Conservation (phyloP, 1,140 invertebrate genomes). For the Ceratina australensis region DNA sequence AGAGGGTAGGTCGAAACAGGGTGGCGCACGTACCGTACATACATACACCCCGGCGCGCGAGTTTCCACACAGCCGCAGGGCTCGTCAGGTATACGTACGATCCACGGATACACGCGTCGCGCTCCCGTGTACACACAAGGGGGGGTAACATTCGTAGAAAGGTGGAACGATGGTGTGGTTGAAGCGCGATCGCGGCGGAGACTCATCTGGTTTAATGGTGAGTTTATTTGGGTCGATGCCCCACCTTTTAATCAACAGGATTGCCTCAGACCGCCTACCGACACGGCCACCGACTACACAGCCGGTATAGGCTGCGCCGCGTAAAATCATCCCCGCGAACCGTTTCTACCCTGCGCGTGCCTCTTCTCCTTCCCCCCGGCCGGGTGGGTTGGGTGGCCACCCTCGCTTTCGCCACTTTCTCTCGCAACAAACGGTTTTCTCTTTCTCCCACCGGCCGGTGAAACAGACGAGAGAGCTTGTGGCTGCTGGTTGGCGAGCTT, state of each 20-base stretch:
- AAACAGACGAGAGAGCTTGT: conserved; percentile 56
- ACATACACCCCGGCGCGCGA: conserved; percentile 11
- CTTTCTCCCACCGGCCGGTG: conserved; percentile 14
- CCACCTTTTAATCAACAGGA: conserved; percentile 71
- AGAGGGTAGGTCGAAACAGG: conserved; percentile 49
- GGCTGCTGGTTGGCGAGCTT: conserved; percentile 62
- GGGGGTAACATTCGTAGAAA: conserved; percentile 43
- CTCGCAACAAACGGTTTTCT: conserved; percentile 12
- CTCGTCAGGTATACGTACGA: neutral
- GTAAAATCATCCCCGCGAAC: conserved; percentile 65
- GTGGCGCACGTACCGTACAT: conserved; percentile 25
- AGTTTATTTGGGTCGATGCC: conserved; percentile 71
- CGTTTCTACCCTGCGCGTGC: conserved; percentile 33
- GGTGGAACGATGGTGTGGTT: conserved; percentile 45
- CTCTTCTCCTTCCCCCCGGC: conserved; percentile 2
- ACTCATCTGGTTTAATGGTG: conserved; percentile 70
- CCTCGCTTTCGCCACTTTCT: conserved; percentile 40
- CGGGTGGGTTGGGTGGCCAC: too few species aligned
- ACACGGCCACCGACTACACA: conserved; percentile 60
- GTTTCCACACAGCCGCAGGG: conserved; percentile 7
- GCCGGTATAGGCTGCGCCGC: conserved; percentile 58
- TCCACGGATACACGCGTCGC: neutral
- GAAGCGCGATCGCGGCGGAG: conserved; percentile 63
- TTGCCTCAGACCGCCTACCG: conserved; percentile 65
- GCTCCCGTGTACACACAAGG: neutral